These are phyloP conservation scores for Pholis gunnellus DNA, from an alignment of 2,113 vertebrate species.

Conservation along the genomic window DNA sequence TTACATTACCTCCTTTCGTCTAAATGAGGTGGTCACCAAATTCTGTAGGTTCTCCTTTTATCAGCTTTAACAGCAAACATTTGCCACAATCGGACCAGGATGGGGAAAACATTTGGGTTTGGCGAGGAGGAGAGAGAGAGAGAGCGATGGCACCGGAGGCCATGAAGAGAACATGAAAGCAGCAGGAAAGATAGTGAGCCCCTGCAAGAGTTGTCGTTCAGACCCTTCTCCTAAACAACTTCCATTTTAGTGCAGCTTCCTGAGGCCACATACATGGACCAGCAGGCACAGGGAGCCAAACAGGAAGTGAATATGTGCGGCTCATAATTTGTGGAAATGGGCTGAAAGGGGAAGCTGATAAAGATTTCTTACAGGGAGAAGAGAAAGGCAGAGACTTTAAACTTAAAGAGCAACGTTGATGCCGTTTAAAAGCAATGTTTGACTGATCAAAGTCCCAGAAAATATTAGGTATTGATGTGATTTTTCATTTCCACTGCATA, in stretches of 20 bases:
- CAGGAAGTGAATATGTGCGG: conserved; percentile 57
- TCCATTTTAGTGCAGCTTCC: conserved; percentile 42
- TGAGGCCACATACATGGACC: conserved; percentile 20
- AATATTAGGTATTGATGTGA: neutral
- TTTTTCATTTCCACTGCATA: neutral
- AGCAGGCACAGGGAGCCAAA: conserved; percentile 27
- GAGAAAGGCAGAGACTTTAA: neutral
- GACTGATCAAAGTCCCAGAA: neutral
- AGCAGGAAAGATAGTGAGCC: too few species aligned
- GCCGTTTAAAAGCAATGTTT: neutral
- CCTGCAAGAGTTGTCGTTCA: neutral
- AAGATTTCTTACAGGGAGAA: conserved; percentile 27
- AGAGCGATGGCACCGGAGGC: conserved; percentile 21
- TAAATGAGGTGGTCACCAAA: conserved; percentile 12
- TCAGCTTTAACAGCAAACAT: conserved; percentile 19
- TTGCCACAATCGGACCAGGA: conserved; percentile 16
- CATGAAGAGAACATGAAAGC: conserved; percentile 28
- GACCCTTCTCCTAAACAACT: neutral
- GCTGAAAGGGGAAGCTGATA: conserved; percentile 31
- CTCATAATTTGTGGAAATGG: conserved; percentile 58
- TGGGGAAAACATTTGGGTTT: conserved; percentile 3
- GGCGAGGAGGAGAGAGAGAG: conserved; percentile 3
- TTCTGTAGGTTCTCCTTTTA: conserved; percentile 10
- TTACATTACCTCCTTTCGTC: conserved; percentile 8
- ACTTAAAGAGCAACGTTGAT: neutral